phyloP scores from a whole-genome alignment of 2,888 invertebrate species.

The Zootermopsis nevadensis region DNA sequence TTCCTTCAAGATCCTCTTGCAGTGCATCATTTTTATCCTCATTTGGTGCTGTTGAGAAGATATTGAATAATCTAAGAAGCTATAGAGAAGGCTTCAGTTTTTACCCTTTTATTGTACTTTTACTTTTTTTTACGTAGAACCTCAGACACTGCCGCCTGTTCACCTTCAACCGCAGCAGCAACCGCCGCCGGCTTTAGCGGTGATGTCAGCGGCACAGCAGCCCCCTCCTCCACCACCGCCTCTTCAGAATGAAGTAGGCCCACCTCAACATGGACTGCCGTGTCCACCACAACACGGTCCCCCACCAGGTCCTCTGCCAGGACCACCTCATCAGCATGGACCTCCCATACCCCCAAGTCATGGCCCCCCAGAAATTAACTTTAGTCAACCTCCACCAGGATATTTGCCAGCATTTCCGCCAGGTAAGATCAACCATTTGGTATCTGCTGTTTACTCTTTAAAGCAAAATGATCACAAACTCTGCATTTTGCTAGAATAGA shows the following conservation, averaged over 20 bases:
- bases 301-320: conserved; percentile 56
- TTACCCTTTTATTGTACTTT: too few species aligned
- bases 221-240: conserved; percentile 64
- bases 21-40: too few species aligned
- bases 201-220: conserved; percentile 37
- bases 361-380: conserved; percentile 56
- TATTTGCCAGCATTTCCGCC: conserved; percentile 61
- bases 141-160: conserved; percentile 18
- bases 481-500: too few species aligned
- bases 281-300: conserved; percentile 54
- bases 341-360: conserved; percentile 56
- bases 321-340: conserved; percentile 54
- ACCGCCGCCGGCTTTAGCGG: conserved; percentile 28
- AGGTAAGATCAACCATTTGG: conserved; percentile 45
- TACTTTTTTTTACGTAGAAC: not conserved
- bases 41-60: too few species aligned
- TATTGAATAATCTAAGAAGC: too few species aligned
- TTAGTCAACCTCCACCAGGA: conserved; percentile 70
- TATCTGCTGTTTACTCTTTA: too few species aligned
- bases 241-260: conserved; percentile 53
- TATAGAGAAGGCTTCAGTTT: too few species aligned
- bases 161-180: conserved; percentile 51
- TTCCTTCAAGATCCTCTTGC: too few species aligned
- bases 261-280: conserved; percentile 43
- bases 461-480: too few species aligned